Percentiles rank a stretch among this genome's conserved stretches.
Evolutionary conservation across 2,888 invertebrate genomes (phyloP).

Genomic region (Opisthograptis luteolata): DNA sequence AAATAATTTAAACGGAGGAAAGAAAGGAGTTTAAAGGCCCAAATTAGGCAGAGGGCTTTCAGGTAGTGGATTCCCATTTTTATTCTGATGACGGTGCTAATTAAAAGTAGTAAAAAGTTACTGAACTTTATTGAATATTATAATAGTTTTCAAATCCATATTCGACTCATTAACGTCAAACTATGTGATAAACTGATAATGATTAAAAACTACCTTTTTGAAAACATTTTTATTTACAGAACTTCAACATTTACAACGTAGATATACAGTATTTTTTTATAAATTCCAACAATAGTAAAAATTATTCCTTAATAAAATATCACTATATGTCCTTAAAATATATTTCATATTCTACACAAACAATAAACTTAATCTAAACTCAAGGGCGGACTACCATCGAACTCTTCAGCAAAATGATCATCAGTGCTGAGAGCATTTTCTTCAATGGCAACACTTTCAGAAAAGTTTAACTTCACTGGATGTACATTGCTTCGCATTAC

Average conservation of each 20-base stretch:
- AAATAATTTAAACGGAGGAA: too few species aligned
- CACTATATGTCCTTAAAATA: background rate
- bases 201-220: background rate
- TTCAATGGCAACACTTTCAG: slow-evolving; percentile 27
- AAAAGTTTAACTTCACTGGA: slow-evolving; percentile 57
- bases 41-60: too few species aligned
- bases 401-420: slow-evolving; percentile 72
- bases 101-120: too few species aligned
- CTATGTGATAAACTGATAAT: background rate
- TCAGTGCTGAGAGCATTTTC: slow-evolving; percentile 43
- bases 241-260: slow-evolving; percentile 5
- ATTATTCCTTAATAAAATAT: too few species aligned
- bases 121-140: too few species aligned
- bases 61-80: too few species aligned
- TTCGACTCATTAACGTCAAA: background rate
- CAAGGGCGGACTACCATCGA: slow-evolving; percentile 73
- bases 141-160: too few species aligned
- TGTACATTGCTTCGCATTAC: slow-evolving; percentile 52
- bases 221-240: slow-evolving; percentile 3
- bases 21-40: too few species aligned
- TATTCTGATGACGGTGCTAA: too few species aligned
- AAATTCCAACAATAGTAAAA: slow-evolving; percentile 17
- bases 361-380: slow-evolving; percentile 70
- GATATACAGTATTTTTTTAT: slow-evolving; percentile 8
- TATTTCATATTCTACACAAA: too few species aligned